Percentiles rank a stretch among this genome's conserved stretches.
phyloP scores from a whole-genome alignment of 2,113 vertebrate genomes.

The Marcusenius ussheri region DNA sequence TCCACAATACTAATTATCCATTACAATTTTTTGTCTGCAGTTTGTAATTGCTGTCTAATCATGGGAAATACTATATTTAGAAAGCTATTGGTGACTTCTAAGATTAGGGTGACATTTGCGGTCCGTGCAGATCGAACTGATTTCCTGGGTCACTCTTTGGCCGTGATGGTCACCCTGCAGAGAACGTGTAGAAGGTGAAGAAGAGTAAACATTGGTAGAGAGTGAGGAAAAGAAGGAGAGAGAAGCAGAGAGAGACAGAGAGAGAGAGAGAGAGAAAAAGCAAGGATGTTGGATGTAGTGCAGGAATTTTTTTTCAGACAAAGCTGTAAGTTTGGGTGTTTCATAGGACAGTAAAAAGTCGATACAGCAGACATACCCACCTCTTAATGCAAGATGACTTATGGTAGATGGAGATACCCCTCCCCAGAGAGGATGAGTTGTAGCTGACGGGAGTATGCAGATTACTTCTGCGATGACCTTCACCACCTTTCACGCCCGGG shows the following conservation, averaged over 20 bases:
- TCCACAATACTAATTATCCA: conserved; percentile 1
- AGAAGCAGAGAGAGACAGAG: background rate
- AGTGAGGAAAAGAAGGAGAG: background rate
- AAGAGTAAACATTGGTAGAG: background rate
- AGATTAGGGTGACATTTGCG: background rate
- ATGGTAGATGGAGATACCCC: background rate
- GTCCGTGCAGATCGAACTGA: background rate
- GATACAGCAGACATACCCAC: background rate
- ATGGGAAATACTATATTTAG: conserved; percentile 6
- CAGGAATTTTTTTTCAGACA: background rate
- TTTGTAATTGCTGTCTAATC: background rate
- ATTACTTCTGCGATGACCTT: background rate
- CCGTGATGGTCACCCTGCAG: background rate
- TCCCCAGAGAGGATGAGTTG: background rate
- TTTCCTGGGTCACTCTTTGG: background rate
- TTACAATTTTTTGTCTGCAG: background rate
- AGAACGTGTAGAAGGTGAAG: background rate
- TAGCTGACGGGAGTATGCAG: conserved; percentile 1
- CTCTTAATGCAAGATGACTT: background rate
- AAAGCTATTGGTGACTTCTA: background rate
- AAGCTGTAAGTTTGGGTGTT: background rate
- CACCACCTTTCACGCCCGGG: background rate
- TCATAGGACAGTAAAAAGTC: background rate
- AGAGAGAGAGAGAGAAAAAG: background rate
- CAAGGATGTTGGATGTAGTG: background rate